Evolutionary conservation across 2,797 vertebrate genomes (phyloP), one percentile per base, ranked within the genome.

Genomic region (Rallus crepitans): DNA sequence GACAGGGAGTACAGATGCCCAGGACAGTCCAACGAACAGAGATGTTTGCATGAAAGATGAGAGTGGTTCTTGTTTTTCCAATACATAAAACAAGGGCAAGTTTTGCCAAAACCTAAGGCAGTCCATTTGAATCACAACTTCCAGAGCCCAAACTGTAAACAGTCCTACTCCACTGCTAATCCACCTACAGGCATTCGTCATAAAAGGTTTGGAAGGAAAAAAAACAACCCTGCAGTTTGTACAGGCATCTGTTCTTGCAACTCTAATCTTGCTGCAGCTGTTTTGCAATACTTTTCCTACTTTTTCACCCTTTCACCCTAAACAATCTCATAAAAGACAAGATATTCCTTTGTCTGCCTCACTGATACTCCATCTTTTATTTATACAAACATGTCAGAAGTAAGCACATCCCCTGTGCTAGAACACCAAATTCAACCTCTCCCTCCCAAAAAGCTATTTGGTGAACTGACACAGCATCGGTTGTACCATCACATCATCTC

Each of bases 401-500:
- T 5, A 70, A 28, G 25, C 15, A 66, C 13, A 33, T 1, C 1
- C 25, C 3, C 14, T n/a, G 68, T 78, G 12, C 56, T 68, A 47
- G 15, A 19, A 35, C 24, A 60, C 35, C 11, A 60, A 28, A 75
- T 12, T 77, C 56, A 60, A 24, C 27, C 35, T 69, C 19, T 88
- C 45, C 21, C 56, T 81, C 33, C 31, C 14, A 11, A 55, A 89
- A 90, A 69, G 4, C 20, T 33, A 11, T 60, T 42, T 71, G 64
- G 19, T 77, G 30, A 87, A 35, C n/a, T 35, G 35, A 55, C 30
- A 60, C 25, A 50, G 17, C 33, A 80, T 25, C 56, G 52, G 6
- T 31, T 70, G 17, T 27, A 52, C 11, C 31, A 70, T 35, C 1
- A 0, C 37, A 56, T 5, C 3, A 1, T 11, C 31, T 81, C 63